Evolutionary conservation across 2,888 invertebrate species (phyloP), one percentile per base, ranked within the genome.

Genomic region (Atherix ibis): DNA sequence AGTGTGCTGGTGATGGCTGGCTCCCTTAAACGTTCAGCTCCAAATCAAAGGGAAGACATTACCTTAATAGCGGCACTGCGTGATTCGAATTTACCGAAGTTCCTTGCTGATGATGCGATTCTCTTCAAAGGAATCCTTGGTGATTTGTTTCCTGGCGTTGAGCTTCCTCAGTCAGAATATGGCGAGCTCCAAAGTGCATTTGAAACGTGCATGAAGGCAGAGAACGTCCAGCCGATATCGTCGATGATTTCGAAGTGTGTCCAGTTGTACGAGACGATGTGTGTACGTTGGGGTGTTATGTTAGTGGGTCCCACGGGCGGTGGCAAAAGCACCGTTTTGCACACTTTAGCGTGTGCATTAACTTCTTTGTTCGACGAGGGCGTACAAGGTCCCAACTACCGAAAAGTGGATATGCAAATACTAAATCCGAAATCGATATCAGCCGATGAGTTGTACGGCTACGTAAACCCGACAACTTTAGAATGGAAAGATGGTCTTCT

Each of bases 1-100:
- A 88, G 82, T 50, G 89, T 91, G 2, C 62, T 91, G 48, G 87
- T 88, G 3, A 89, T 89, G 88, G 91, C 91, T 1, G 91, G 91
- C 2, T 74, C 82, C 0, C 55, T 91, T 10, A 91, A 91, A 53
- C 68, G 89, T 32, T 78, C 82, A 10, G 77, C 79, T 48, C 88
- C 87, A 0, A 78, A 85, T 51, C 79, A 81, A 48, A 73, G 68
- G 29, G 91, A 91, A 56, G 83, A 88, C 48, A 77, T 77, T 36
- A 83, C 83, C 0, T 58, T 91, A 10, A 76, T 91, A 37, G 73
- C 85, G 46, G 89, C 91, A 0, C 58, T 91, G 5, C 70, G 87
- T 41, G 89, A 91, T 60, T 85, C 84, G 45, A 91, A 91, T 57
- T 63, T 91, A 43, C 89, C 91, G 1, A 91, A 91, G 58, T 89